Base-by-base conservation (phyloP, 2,113 vertebrate species). In the Ailurus styani region DNA sequence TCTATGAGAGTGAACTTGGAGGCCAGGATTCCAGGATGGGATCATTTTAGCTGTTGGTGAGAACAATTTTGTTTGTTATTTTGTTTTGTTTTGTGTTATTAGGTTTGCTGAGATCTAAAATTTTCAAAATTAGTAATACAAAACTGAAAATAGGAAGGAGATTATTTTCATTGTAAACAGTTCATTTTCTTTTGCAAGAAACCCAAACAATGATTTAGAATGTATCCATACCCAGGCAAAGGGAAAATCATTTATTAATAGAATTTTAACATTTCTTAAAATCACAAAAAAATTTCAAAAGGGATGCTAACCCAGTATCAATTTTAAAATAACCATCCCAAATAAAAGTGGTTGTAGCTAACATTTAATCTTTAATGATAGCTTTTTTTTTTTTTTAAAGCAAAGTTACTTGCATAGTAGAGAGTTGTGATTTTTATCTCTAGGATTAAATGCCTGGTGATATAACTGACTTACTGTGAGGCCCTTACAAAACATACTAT, bases 231-330 rank as follows among this genome's bases (percentile, higher is more conserved):
- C 9, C 47, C 93, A 97, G 86, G 54, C 68, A 98, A 98, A 97
- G 21, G 9, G 72, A 82, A 97, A 87, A 42, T 98, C 55, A 87
- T 60, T 98, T 90, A 98, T 97, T 73, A 0, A 98, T 66, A 91
- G 18, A 96, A 81, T 92, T 97, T 88, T 47, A 98, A 98, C 90
- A 1, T 97, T 96, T 96, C 97, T 54, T 73, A 96, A 96, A 98
- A 77, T 95, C 98, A 93, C 95, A 78, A 98, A 98, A 72, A 64
- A 98, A 96, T 95, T 95, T 98, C 91, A 97, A 98, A 98, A 87
- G 57, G 97, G 97, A 98, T 95, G 82, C 77, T 96, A 98, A 97
- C 78, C 86, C 91, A 98, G 84, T 62, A 98, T 95, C 62, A 97
- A 45, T 90, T 97, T 29, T 13, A 84, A 96, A 97, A 96, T 87